Evolutionary conservation across 2,888 invertebrate species (phyloP).

Genomic region (Drosophila gaucha): DNA sequence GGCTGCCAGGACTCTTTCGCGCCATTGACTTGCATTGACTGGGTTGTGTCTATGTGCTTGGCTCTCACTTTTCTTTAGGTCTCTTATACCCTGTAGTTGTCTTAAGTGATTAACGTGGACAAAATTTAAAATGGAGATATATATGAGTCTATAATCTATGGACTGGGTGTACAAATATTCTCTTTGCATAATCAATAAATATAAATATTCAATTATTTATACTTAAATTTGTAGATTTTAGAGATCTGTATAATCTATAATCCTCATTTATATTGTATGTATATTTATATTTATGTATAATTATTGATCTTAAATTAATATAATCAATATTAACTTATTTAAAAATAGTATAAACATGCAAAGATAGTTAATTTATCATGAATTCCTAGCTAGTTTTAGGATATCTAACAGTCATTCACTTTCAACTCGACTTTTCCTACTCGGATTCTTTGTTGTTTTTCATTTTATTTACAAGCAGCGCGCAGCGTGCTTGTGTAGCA

Average conservation of each 20-base stretch:
- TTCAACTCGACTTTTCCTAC: not conserved
- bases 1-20: conserved; percentile 28
- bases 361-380: not conserved
- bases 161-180: too few relatives aligned
- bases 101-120: not conserved
- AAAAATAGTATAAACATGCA: too few relatives aligned
- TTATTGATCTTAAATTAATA: too few relatives aligned
- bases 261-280: too few relatives aligned
- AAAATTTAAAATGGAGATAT: too few relatives aligned
- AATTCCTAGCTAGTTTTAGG: not conserved
- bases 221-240: too few relatives aligned
- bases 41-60: conserved; percentile 67
- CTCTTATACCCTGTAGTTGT: conserved; percentile 9
- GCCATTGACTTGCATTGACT: conserved; percentile 76
- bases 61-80: conserved; percentile 53
- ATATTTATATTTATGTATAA: too few relatives aligned
- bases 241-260: too few relatives aligned
- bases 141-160: too few relatives aligned
- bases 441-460: conserved; percentile 30
- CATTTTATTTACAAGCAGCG: conserved; percentile 47
- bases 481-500: conserved; percentile 31
- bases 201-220: too few relatives aligned
- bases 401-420: not conserved
- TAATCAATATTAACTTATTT: too few relatives aligned
- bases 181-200: too few relatives aligned